Evolutionary conservation across 2,113 vertebrate species (phyloP).

Genomic region (Rhombomys opimus): DNA sequence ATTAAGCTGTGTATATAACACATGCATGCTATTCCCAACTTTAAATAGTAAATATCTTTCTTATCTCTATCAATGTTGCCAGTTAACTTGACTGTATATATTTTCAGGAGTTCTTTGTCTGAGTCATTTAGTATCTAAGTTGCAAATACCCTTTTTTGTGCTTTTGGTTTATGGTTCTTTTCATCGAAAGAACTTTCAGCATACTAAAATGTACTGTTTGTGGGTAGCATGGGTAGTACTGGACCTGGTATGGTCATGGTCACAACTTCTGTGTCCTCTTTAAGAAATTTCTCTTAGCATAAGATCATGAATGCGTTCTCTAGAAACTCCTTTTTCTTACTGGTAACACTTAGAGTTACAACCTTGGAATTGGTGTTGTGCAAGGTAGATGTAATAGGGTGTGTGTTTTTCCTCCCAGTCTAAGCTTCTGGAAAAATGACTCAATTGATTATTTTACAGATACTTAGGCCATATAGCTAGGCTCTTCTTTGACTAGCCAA

Average conservation of each 20-base stretch:
- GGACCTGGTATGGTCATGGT: too few relatives aligned
- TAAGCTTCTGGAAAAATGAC: too few relatives aligned
- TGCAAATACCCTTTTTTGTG: background rate
- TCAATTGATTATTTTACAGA: too few relatives aligned
- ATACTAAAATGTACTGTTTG: background rate
- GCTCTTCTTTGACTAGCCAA: too few relatives aligned
- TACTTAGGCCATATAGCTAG: too few relatives aligned
- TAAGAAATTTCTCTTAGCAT: background rate
- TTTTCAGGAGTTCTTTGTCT: conserved; percentile 12
- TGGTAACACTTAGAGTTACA: background rate
- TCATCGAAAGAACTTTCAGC: background rate
- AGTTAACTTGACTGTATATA: background rate
- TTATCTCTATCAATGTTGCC: background rate
- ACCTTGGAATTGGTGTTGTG: background rate
- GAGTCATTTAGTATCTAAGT: background rate
- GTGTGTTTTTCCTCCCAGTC: too few relatives aligned
- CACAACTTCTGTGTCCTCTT: background rate
- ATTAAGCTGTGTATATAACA: background rate
- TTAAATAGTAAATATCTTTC: conserved; percentile 1
- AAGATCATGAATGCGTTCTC: background rate
- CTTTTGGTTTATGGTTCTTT: background rate
- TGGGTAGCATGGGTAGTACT: background rate
- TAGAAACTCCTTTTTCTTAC: background rate
- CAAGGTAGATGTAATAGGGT: background rate
- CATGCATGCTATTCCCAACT: background rate